A percentile compares a stretch with the other conserved stretches of the same genome.
These are phyloP conservation scores for Drosophila colorata DNA, from an alignment of 2,888 invertebrate genomes.

Conservation along the genomic window DNA sequence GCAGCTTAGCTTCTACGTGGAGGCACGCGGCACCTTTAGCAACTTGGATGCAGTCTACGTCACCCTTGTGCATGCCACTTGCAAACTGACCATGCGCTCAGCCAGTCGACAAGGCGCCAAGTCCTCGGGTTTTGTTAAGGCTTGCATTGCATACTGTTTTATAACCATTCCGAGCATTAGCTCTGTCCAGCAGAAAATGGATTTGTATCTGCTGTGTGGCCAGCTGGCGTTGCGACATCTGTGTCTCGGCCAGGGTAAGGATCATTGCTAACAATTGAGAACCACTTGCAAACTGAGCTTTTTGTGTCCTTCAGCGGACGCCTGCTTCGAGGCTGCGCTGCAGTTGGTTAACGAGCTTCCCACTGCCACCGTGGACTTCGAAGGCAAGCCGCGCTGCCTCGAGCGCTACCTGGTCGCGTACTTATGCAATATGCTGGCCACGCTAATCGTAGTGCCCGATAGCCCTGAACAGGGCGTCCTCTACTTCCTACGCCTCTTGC, in stretches of 20 bases:
- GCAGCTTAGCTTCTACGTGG: constrained; percentile 96
- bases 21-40: constrained; percentile 94
- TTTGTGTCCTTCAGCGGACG: constrained; percentile 90
- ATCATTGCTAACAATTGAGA: accelerated
- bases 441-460: constrained; percentile 94
- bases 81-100: constrained; percentile 90
- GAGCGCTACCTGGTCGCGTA: constrained; percentile 90
- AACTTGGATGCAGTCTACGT: constrained; percentile 95
- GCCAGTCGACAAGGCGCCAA: constrained; percentile 90
- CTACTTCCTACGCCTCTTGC: constrained; percentile 91
- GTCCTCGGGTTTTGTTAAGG: constrained; percentile 94
- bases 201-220: constrained; percentile 94
- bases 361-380: constrained; percentile 89
- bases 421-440: constrained; percentile 92
- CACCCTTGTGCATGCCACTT: constrained; percentile 95
- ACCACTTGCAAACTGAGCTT: background rate
- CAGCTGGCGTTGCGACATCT: constrained; percentile 95
- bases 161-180: constrained; percentile 98
- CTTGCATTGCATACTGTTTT: constrained; percentile 97
- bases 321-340: constrained; percentile 96
- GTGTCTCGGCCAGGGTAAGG: constrained; percentile 94
- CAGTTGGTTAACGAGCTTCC: constrained; percentile 92
- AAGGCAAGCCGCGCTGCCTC: constrained; percentile 90
- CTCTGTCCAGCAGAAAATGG: constrained; percentile 91
- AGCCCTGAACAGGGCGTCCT: constrained; percentile 95